Base-by-base conservation (phyloP, 2,888 invertebrate species). In the Chymomyza procnemis region DNA sequence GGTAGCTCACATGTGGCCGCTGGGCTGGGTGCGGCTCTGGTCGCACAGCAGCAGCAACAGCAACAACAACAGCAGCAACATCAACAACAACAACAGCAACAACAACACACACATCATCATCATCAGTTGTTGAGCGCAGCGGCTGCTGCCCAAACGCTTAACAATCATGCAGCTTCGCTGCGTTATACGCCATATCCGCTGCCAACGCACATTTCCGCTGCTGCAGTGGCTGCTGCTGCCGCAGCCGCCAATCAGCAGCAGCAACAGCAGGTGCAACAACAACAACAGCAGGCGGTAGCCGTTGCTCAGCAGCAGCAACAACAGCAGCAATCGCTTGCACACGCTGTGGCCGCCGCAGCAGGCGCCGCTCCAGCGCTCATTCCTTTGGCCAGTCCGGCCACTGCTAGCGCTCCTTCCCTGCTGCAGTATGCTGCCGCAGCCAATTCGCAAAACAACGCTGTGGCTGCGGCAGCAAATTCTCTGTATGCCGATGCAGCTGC, bases 171-270 rank as follows among this genome's bases (percentile, higher is more conserved):
- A 12, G 79, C 79, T 64, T 84, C 83, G 9, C 48, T 83, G 62
- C 93, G 93, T 73, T 93, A 93, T 91, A 91, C 93, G 87, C 93
- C 94, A 80, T 94, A 94, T 92, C 92, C 94, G 80, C 89, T 94
- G 90, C 92, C 93, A 80, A 89, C 91, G 76, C 90, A 92, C 87
- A 89, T 92, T 67, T 88, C 90, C 21, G 89, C 89, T 30, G 89
- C 89, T 64, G 88, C 90, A 9, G 85, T 88, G 3, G 89, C 90
- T 30, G 87, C 87, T 12, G 89, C 90, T 34, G 87, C 87, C 46
- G 83, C 80, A 3, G 84, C 82, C 66, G 87, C 85, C 34, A 88
- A 88, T 58, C 89, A 90, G 47, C 94, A 90, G 80, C 93, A 91
- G 89, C 93, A 89, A 47, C 88, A 83, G 54, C 89, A 88, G 55